Percentiles rank a stretch among this genome's conserved stretches.
These are phyloP conservation scores for Crotophaga sulcirostris DNA, from an alignment of 2,113 vertebrate species.

Conservation along the genomic window DNA sequence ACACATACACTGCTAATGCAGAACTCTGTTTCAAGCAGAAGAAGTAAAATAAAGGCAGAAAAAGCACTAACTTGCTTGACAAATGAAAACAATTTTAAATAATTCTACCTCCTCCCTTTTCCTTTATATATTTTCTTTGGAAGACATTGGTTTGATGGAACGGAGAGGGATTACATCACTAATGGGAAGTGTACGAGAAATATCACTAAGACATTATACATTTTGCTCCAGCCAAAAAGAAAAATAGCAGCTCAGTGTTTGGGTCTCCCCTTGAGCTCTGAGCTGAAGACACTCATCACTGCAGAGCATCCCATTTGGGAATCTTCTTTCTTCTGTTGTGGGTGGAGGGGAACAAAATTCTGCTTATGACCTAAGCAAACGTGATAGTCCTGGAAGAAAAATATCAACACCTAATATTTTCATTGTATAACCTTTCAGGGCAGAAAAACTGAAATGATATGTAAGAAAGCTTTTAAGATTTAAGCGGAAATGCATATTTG, in stretches of 20 bases:
- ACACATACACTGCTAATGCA: neutral
- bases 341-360: neutral
- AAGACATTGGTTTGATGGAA: conserved; percentile 35
- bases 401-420: neutral
- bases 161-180: conserved; percentile 13
- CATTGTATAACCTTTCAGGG: neutral
- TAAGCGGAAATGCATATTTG: neutral
- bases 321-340: neutral
- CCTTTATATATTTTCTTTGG: conserved; percentile 20
- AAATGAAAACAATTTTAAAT: conserved; percentile 42
- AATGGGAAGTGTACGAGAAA: neutral
- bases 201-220: neutral
- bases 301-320: neutral
- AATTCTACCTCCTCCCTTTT: conserved; percentile 21
- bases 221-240: conserved; percentile 12
- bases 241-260: conserved; percentile 14
- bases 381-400: neutral
- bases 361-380: conserved; percentile 5
- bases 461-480: neutral
- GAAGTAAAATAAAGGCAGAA: neutral
- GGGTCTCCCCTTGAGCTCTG: neutral
- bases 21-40: neutral
- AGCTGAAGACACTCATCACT: neutral
- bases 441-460: neutral
- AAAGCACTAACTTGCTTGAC: neutral